Evolutionary conservation across 2,797 vertebrate genomes (phyloP).

Genomic region (Sebastes trivittatus): DNA sequence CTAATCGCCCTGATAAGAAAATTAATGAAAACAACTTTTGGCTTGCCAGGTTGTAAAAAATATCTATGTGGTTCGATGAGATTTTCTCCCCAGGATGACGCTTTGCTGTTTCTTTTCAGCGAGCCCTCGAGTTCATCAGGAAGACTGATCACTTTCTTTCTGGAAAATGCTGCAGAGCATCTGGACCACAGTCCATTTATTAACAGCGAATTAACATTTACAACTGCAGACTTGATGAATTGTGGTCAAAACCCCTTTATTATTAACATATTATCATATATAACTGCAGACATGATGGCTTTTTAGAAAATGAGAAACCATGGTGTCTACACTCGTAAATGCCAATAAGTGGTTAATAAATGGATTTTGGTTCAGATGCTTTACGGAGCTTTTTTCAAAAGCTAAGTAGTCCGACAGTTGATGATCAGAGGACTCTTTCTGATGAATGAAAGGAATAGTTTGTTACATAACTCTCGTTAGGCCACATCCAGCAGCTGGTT

Average conservation of each 20-base stretch:
- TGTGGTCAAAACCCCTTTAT: constrained; percentile 2
- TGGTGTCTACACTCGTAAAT: neutral
- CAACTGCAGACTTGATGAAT: constrained; percentile 6
- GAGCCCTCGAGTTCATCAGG: neutral
- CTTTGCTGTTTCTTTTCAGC: neutral
- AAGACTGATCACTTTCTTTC: neutral
- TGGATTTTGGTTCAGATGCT: neutral
- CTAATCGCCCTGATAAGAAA: neutral
- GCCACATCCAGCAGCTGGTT: neutral
- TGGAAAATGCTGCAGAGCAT: constrained; percentile 2
- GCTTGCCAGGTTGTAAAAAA: neutral
- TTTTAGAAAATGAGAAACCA: constrained; percentile 18
- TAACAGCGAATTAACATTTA: constrained; percentile 18
- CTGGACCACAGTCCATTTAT: constrained; percentile 11
- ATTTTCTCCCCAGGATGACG: neutral
- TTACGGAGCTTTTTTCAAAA: neutral
- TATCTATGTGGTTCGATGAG: neutral
- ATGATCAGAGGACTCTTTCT: neutral
- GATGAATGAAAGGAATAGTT: neutral
- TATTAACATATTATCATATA: constrained; percentile 4
- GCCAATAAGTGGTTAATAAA: constrained; percentile 4
- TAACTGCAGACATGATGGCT: neutral
- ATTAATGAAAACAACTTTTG: neutral
- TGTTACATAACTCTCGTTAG: neutral
- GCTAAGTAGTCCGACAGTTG: neutral